These are phyloP conservation scores for Portevinia maculata DNA, from an alignment of 2,888 invertebrate genomes.

Conservation along the genomic window DNA sequence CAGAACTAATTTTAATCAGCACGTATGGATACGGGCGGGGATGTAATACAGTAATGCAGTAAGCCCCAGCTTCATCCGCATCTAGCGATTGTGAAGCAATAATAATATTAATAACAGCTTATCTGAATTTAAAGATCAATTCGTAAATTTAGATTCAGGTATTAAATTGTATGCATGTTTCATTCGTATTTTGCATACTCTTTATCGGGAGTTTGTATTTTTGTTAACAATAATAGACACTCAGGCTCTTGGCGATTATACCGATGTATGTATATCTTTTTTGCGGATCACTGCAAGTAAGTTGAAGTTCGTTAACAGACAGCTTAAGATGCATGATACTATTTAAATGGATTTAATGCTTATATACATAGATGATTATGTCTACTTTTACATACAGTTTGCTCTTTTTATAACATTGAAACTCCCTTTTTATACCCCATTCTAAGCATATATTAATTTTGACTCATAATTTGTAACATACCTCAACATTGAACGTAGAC, in stretches of 20 bases:
- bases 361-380: too few species aligned
- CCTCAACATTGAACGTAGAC: too few species aligned
- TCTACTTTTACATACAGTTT: too few species aligned
- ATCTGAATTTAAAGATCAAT: conserved; percentile 30
- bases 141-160: conserved; percentile 24
- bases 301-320: conserved; percentile 24
- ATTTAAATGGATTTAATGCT: conserved; percentile 20
- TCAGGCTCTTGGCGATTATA: conserved; percentile 10
- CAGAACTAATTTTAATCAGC: conserved; percentile 26
- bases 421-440: too few species aligned
- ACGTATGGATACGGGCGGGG: background rate
- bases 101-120: conserved; percentile 16
- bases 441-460: too few species aligned
- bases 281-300: conserved; percentile 17
- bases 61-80: too few species aligned
- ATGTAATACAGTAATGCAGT: too few species aligned
- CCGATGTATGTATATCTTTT: background rate
- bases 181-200: background rate
- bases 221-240: background rate
- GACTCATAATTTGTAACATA: too few species aligned
- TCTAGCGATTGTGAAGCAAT: conserved; percentile 8
- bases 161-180: background rate
- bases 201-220: background rate
- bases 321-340: conserved; percentile 14
- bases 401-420: too few species aligned